Evolutionary conservation across 2,888 invertebrate species (phyloP).

Genomic region (Habroteleia sp.): DNA sequence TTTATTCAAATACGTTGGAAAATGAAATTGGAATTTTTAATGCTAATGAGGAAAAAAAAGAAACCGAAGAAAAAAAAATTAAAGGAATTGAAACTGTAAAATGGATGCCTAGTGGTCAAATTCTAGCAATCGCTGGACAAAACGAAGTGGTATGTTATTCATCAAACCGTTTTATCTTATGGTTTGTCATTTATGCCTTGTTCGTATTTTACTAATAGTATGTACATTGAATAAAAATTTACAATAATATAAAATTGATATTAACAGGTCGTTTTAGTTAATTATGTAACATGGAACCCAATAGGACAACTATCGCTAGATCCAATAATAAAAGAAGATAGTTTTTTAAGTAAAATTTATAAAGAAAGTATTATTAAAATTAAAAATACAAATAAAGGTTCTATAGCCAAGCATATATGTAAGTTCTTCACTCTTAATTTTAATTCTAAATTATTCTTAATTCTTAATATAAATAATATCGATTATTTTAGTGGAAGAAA

Average conservation of each 20-base stretch:
- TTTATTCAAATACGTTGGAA: slow-evolving; percentile 74
- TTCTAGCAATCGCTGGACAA: slow-evolving; percentile 75
- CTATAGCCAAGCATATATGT: slow-evolving; percentile 69
- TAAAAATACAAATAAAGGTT: slow-evolving; percentile 65
- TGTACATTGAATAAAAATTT: background rate
- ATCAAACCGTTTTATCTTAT: no score
- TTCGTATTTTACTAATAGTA: no score
- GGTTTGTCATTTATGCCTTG: no score
- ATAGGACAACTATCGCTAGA: slow-evolving; percentile 72
- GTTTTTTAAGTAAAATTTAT: slow-evolving; percentile 74
- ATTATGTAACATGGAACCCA: slow-evolving; percentile 77
- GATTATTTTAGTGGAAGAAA: slow-evolving; percentile 73
- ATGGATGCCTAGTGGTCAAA: slow-evolving; percentile 77
- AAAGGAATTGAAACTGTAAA: slow-evolving; percentile 75
- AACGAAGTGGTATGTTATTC: slow-evolving; percentile 77
- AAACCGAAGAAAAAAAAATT: slow-evolving; percentile 62
- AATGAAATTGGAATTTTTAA: slow-evolving; percentile 74
- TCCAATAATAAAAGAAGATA: slow-evolving; percentile 73
- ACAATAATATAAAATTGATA: background rate
- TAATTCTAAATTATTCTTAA: no score
- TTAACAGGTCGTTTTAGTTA: slow-evolving; percentile 74
- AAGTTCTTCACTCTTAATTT: slow-evolving; percentile 61
- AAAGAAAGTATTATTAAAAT: slow-evolving; percentile 70
- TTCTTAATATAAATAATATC: background rate
- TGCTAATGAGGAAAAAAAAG: slow-evolving; percentile 64